Conservation (phyloP, 64 coral and sea anemone species). For the Hydrozoanthus tunicans region DNA sequence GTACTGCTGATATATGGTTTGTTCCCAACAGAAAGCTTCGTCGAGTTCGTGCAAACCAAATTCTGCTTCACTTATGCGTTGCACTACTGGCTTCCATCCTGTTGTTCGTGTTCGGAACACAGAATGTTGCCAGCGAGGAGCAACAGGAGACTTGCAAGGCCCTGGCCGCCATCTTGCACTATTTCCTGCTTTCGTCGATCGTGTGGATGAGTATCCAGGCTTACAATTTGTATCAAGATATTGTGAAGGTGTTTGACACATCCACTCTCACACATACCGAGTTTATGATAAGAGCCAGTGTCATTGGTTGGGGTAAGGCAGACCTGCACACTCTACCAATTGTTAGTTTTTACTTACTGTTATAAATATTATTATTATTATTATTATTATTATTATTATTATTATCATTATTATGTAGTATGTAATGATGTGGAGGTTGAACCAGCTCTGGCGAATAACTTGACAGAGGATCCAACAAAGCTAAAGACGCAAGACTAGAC, state of each 20-base stretch:
- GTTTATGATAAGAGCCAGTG: conserved; percentile 77
- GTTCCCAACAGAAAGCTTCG: conserved; percentile 68
- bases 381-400: no score
- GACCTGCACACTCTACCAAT: no score
- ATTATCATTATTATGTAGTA: no score
- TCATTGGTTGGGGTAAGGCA: conserved; percentile 74
- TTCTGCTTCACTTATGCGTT: conserved; percentile 68
- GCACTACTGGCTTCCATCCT: conserved; percentile 68
- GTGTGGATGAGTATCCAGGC: conserved; percentile 86
- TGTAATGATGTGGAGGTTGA: no score
- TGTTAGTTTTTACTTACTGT: neutral
- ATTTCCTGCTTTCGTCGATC: conserved; percentile 80
- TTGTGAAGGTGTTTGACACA: conserved; percentile 92
- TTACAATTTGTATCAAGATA: conserved; percentile 89
- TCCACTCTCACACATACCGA: conserved; percentile 70
- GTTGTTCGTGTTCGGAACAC: conserved; percentile 76
- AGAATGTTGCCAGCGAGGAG: conserved; percentile 28
- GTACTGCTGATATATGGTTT: neutral
- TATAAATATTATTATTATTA: no score
- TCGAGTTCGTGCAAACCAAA: conserved; percentile 81
- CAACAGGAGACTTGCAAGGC: conserved; percentile 63
- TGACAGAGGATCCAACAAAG: no score
- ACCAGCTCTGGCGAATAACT: no score
- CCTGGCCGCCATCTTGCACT: conserved; percentile 64
- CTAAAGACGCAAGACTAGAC: no score